Base-by-base conservation (phyloP, 2,888 invertebrate genomes). In the Tinea semifulvella region DNA sequence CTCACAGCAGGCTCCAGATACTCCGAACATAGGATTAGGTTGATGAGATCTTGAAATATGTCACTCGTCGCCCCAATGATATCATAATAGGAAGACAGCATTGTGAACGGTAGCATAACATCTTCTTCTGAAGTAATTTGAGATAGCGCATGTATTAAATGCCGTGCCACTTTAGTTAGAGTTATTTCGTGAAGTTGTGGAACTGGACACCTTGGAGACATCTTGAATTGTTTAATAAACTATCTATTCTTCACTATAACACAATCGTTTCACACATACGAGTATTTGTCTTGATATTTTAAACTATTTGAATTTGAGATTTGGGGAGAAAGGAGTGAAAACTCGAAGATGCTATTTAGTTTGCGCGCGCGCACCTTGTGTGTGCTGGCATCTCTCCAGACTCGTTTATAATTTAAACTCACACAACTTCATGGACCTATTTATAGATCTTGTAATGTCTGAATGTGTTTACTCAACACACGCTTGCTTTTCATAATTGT, bases 11-110 rank as follows among this genome's bases (percentile, higher is more conserved):
- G 88, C 50, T 89, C 89, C 48, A 89, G 65, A 60, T 86, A 86
- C 54, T 87, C 86, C 4, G 86, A 85, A 56, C 75, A 83, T 42
- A 89, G 73, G 52, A 89, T 86, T 50, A 86, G 73, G 50, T 85
- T 84, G 49, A 89, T 60, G 52, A 89, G 73, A 65, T 88, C 88
- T 68, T 89, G 87, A 52, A 88, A 85, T 51, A 88, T 86, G 59
- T 88, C 87, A 51, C 83, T 84, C 4, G 88, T 88, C 2, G 87
- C 86, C 8, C 86, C 86, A 59, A 83, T 75, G 47, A 70, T 74
- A 46, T 84, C 81, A 54, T 86, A 75, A 63, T 86, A 86, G 10
- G 85, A 83, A 27, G 85, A 83, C 19, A 86, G 72, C 62, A 86
- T 82, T 4, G 83, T 82, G 65, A 86, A 86, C 8, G 84, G 75